Evolutionary conservation across 2,797 vertebrate species (phyloP), one percentile per base, ranked within the genome.

Genomic region (Premnoplex brunnescens): DNA sequence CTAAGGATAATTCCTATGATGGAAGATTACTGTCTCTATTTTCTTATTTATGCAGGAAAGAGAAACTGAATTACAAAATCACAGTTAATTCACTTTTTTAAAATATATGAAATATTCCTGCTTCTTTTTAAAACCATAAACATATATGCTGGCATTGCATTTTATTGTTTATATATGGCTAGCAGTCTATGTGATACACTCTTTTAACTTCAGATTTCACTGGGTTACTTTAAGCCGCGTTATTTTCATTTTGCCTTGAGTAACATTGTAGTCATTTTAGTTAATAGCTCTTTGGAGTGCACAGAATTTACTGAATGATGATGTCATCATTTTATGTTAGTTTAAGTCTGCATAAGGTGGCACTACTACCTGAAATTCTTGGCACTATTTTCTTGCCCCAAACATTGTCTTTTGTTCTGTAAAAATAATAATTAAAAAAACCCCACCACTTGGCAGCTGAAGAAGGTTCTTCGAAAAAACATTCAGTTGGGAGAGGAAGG

Each of bases 241-340:
- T 60, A 28, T 88, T 85, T 86, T 85, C 6, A 62, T 55, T 93
- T 88, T 75, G 4, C 36, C 84, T 87, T 67, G 18, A 44, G 32
- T 44, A 76, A 4, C 27, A 69, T 16, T 81, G 32, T 41, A 44
- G 23, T 80, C 0, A 28, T 89, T 88, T 88, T 43, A 62, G 14
- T 34, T 92, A 76, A 34, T 28, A 88, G 12, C 3, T n/a, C n/a
- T 69, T 72, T 51, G 51, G 27, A 85, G 59, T 51, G 10, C 11
- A 54, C 14, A 34, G 15, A 88, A 60, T 43, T 1, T 0, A n/a
- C 19, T 71, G 59, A 63, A 81, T 32, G 34, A 68, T 37, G 28
- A 64, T 60, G 49, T 60, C 21, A 52, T 28, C 1, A 34, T 69
- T 82, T 54, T 22, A 27, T 66, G 9, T 49, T 77, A 71, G 10